These are phyloP conservation scores for Disparrhopalites patrizii DNA, from an alignment of 2,888 invertebrate genomes.

Conservation along the genomic window DNA sequence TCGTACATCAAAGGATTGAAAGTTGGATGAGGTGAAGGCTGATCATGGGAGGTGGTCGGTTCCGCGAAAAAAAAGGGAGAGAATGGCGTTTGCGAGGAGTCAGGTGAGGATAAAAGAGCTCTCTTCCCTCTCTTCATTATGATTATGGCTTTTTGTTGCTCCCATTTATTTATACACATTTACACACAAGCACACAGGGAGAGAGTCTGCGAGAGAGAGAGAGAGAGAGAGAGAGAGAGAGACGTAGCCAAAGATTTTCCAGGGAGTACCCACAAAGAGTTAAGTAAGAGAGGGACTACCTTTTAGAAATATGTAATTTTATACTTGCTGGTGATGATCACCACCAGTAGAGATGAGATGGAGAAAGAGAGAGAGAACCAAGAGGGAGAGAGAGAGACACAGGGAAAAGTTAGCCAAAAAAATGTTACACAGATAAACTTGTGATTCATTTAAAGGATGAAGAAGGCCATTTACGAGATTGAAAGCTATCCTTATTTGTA, in stretches of 20 bases:
- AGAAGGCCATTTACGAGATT: constrained; percentile 27
- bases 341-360: too few relatives aligned
- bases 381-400: neutral
- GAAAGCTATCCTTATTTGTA: constrained; percentile 28
- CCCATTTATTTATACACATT: too few relatives aligned
- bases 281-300: neutral
- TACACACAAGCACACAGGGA: neutral
- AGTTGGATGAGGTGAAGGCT: too few relatives aligned
- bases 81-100: neutral
- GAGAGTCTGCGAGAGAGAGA: neutral
- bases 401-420: constrained; percentile 4
- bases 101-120: too few relatives aligned
- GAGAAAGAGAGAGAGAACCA: neutral
- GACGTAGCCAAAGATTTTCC: neutral
- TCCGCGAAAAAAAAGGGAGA: neutral
- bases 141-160: too few relatives aligned
- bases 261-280: neutral
- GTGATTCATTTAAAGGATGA: neutral
- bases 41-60: too few relatives aligned
- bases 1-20: too few relatives aligned
- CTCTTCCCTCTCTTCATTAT: too few relatives aligned
- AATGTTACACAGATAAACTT: neutral
- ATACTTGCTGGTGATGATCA: too few relatives aligned
- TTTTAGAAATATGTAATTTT: neutral
- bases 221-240: neutral